A percentile compares a stretch with the other conserved stretches of the same genome.
These are phyloP conservation scores for Entomobrya multifasciata DNA, from an alignment of 2,888 invertebrate genomes.

Conservation along the genomic window DNA sequence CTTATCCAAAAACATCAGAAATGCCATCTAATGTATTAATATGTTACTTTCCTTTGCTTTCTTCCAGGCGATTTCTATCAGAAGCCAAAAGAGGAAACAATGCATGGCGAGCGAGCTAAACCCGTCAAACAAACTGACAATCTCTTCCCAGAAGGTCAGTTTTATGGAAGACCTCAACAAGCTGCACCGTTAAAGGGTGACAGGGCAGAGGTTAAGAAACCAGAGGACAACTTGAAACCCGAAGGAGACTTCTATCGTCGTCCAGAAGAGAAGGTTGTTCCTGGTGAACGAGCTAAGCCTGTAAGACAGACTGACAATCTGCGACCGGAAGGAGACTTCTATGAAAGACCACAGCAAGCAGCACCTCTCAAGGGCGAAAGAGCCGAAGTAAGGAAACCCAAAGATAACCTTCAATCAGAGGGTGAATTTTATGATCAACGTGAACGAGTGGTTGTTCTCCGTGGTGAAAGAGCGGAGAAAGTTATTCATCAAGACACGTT, in stretches of 20 bases:
- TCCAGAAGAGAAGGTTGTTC: constrained; percentile 81
- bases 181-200: constrained; percentile 79
- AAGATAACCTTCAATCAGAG: constrained; percentile 82
- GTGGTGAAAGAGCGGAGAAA: constrained; percentile 75
- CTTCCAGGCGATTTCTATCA: constrained; percentile 1
- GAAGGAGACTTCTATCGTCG: constrained; percentile 81
- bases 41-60: not conserved
- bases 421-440: constrained; percentile 55
- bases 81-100: not conserved
- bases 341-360: constrained; percentile 47
- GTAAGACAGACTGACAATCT: constrained; percentile 83
- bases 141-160: constrained; percentile 83
- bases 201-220: constrained; percentile 82
- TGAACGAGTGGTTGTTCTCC: constrained; percentile 15
- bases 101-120: not conserved
- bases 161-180: constrained; percentile 79
- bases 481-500: constrained; percentile 81
- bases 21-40: not conserved
- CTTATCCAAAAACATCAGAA: too few relatives aligned
- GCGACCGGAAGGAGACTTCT: constrained; percentile 83
- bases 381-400: constrained; percentile 82
- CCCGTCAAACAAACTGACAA: constrained; percentile 83
- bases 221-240: constrained; percentile 84
- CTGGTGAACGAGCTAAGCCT: constrained; percentile 81
- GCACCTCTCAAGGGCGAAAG: constrained; percentile 74